Conservation (phyloP, 2,888 invertebrate genomes). For the Tigriopus californicus region DNA sequence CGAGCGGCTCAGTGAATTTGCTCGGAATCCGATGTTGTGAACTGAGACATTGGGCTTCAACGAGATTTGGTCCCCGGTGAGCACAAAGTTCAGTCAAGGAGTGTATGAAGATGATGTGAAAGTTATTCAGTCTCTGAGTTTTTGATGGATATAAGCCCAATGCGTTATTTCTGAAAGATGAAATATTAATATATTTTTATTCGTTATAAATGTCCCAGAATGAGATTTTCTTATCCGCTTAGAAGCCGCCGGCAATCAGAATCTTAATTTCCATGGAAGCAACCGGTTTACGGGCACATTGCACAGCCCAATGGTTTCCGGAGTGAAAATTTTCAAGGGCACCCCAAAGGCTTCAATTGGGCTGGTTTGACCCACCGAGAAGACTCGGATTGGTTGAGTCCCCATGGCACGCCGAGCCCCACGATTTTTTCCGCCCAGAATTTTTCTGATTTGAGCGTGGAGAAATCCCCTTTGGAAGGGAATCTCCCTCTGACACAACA, state of each 20-base stretch:
- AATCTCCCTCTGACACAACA: not conserved
- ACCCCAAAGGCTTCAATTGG: slow-evolving; percentile 2
- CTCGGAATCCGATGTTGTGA: not conserved
- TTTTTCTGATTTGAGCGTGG: not conserved
- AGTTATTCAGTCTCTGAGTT: not conserved
- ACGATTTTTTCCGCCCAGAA: not conserved
- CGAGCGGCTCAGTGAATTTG: not conserved
- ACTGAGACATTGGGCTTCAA: not conserved
- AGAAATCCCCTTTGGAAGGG: not conserved
- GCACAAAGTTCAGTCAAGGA: not conserved
- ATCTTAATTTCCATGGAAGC: not conserved
- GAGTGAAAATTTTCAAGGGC: slow-evolving; percentile 11
- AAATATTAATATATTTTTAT: not conserved
- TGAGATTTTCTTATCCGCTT: slow-evolving; percentile 3
- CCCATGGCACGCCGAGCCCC: not conserved
- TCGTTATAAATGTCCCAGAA: slow-evolving; percentile 1
- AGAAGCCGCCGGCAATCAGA: not conserved
- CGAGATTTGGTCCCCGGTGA: not conserved
- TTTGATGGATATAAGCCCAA: not conserved
- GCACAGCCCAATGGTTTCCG: not conserved
- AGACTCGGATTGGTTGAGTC: slow-evolving; percentile 4
- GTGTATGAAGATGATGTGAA: no score
- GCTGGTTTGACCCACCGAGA: slow-evolving; percentile 1
- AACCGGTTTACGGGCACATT: not conserved
- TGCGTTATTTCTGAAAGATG: not conserved